Conservation (phyloP, 2,797 vertebrate genomes). For the Anableps anableps region DNA sequence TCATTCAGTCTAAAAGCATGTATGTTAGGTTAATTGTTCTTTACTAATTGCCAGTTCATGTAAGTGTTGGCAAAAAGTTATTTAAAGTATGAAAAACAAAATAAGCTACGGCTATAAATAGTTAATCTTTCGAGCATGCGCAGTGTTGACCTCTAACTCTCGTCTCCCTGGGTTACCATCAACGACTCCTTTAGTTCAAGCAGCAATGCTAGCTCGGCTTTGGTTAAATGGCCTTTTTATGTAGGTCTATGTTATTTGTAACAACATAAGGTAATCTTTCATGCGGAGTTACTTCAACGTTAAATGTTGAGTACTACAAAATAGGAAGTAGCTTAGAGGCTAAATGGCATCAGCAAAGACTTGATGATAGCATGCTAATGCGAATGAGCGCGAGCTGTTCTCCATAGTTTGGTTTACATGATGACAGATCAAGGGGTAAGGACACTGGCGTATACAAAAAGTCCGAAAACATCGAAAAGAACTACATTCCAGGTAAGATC, state of each 20-base stretch:
- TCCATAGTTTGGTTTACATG: constrained; percentile 28
- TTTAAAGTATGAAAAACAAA: background rate
- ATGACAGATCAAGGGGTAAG: constrained; percentile 80
- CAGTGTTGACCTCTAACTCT: constrained; percentile 19
- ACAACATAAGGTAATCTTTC: background rate
- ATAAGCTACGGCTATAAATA: background rate
- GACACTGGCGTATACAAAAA: constrained; percentile 85
- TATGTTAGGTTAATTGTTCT: background rate
- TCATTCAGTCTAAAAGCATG: background rate
- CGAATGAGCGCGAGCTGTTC: background rate
- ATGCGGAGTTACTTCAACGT: background rate
- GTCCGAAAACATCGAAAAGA: constrained; percentile 85
- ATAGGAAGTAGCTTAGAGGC: background rate
- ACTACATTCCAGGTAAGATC: constrained; percentile 88
- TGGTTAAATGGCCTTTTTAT: background rate
- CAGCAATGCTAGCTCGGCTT: background rate
- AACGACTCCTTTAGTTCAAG: constrained; percentile 43
- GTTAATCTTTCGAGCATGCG: constrained; percentile 54
- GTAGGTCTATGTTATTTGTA: background rate
- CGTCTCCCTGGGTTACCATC: constrained; percentile 73
- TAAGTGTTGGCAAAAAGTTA: background rate
- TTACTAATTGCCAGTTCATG: background rate
- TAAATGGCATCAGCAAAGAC: background rate
- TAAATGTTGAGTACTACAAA: background rate
- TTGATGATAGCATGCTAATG: constrained; percentile 53